A percentile compares a stretch with the other conserved stretches of the same genome.
Conservation (phyloP, 2,113 vertebrate species). For the Varanus komodoensis region DNA sequence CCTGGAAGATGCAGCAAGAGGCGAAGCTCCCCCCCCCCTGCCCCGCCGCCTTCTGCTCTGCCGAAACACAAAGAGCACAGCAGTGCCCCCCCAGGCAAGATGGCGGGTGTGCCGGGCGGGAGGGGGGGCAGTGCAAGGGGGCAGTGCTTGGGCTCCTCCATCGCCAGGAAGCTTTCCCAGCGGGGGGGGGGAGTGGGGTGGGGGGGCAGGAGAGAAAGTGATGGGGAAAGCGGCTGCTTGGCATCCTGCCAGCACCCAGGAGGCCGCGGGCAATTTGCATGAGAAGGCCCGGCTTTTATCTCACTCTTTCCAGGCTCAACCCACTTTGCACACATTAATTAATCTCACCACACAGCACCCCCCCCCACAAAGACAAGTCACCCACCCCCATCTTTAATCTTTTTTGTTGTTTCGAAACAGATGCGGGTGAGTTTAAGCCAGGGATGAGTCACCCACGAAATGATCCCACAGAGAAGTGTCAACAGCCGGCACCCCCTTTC, state of each 20-base stretch:
- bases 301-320: conserved; percentile 3
- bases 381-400: background rate
- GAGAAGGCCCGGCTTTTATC: conserved; percentile 18
- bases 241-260: background rate
- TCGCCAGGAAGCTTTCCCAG: too few relatives aligned
- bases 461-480: too few relatives aligned
- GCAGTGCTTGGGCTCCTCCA: too few relatives aligned
- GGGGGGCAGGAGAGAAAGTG: background rate
- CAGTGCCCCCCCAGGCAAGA: too few relatives aligned
- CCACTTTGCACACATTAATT: conserved; percentile 29
- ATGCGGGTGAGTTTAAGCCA: too few relatives aligned
- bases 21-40: too few relatives aligned
- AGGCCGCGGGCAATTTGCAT: conserved; percentile 17
- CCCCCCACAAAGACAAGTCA: background rate
- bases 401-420: too few relatives aligned
- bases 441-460: too few relatives aligned
- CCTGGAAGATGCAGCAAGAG: background rate
- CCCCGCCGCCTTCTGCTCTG: background rate
- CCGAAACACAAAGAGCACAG: background rate
- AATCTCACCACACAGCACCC: background rate
- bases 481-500: too few relatives aligned
- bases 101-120: too few relatives aligned
- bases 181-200: background rate
- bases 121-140: too few relatives aligned
- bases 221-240: background rate